Evolutionary conservation across 2,113 vertebrate genomes (phyloP).

Genomic region (Camelus dromedarius): DNA sequence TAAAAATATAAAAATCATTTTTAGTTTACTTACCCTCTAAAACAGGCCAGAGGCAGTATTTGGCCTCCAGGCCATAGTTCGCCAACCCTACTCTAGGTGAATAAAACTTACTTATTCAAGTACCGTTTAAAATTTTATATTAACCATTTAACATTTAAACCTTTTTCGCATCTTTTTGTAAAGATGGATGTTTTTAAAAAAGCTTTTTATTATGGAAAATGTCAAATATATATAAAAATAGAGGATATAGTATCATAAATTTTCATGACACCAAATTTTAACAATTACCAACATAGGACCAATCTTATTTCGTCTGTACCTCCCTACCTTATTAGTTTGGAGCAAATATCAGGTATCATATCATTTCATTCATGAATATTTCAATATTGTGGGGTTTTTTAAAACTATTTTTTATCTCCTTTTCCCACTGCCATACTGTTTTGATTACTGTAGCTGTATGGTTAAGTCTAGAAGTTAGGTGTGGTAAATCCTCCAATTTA

Average conservation of each 20-base stretch:
- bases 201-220: constrained; percentile 8
- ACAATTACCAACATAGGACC: not conserved
- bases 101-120: not conserved
- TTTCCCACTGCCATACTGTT: not conserved
- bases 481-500: not conserved
- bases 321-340: not conserved
- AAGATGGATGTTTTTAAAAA: not conserved
- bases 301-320: not conserved
- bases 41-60: not conserved
- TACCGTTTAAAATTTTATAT: constrained; percentile 19
- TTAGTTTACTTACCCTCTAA: not conserved
- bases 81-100: not conserved
- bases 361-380: not conserved
- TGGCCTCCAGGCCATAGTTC: not conserved
- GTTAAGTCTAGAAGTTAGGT: not conserved
- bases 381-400: not conserved
- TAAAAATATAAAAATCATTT: not conserved
- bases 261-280: not conserved
- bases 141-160: not conserved
- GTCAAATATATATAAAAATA: not conserved
- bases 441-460: not conserved
- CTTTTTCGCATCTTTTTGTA: not conserved
- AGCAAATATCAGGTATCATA: not conserved
- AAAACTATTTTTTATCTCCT: not conserved
- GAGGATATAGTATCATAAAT: not conserved